Percentiles rank a stretch among this genome's conserved stretches.
phyloP scores from a whole-genome alignment of 2,797 vertebrate genomes.

The Mus spretus region DNA sequence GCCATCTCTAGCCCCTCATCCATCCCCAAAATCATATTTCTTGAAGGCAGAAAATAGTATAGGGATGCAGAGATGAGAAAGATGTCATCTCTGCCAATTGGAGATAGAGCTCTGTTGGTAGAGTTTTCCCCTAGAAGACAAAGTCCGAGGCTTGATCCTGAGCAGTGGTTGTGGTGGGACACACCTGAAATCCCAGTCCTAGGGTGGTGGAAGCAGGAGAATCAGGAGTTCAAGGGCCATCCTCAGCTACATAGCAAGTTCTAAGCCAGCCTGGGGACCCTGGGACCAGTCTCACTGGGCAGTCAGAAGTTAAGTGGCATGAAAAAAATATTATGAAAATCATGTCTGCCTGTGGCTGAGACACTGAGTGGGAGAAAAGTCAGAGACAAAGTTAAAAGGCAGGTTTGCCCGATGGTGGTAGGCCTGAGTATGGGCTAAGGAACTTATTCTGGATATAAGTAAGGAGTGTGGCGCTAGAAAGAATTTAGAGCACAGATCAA shows the following conservation, averaged over 20 bases:
- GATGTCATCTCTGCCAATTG: not conserved
- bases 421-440: not conserved
- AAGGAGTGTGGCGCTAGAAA: not conserved
- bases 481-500: not conserved
- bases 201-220: not conserved
- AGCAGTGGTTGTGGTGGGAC: not conserved
- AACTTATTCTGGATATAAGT: not conserved
- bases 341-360: not conserved
- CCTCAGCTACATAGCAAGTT: not conserved
- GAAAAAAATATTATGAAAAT: slow-evolving; percentile 45
- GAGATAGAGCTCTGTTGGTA: not conserved
- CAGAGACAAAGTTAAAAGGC: slow-evolving; percentile 51
- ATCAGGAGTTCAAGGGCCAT: not conserved
- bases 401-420: not conserved
- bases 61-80: slow-evolving; percentile 33
- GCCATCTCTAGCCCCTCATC: not conserved
- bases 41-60: slow-evolving; percentile 7
- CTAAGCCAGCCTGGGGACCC: not conserved
- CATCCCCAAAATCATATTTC: not conserved
- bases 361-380: slow-evolving; percentile 44
- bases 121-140: not conserved
- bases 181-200: not conserved
- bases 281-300: not conserved
- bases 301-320: not conserved
- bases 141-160: not conserved